phyloP scores from a whole-genome alignment of 2,797 vertebrate species.

The Distichodus sexfasciatus region DNA sequence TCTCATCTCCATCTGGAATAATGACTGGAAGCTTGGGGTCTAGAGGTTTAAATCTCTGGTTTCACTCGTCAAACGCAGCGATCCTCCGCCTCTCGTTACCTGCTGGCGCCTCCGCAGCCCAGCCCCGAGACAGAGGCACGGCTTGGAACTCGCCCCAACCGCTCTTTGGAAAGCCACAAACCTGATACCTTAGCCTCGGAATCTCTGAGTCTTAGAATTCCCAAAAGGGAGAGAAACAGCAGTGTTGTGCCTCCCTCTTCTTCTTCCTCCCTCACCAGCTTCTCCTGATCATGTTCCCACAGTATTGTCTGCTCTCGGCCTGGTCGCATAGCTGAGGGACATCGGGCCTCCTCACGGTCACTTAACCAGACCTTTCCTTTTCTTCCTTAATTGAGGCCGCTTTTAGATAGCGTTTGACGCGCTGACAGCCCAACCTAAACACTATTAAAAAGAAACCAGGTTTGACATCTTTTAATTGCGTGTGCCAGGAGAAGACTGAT shows the following conservation, averaged over 20 bases:
- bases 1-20: constrained; percentile 46
- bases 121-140: constrained; percentile 79
- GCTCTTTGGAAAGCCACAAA: constrained; percentile 80
- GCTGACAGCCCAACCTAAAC: constrained; percentile 76
- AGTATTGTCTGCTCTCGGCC: constrained; percentile 66
- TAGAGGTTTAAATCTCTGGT: constrained; percentile 84
- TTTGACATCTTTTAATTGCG: constrained; percentile 85
- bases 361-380: constrained; percentile 56
- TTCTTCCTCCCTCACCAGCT: constrained; percentile 28
- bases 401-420: constrained; percentile 80
- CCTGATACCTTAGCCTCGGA: constrained; percentile 82
- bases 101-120: constrained; percentile 86
- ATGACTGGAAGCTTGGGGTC: constrained; percentile 75
- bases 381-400: constrained; percentile 77
- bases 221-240: constrained; percentile 78
- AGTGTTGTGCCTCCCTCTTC: constrained; percentile 57
- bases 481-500: constrained; percentile 73
- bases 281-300: constrained; percentile 75
- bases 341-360: constrained; percentile 58
- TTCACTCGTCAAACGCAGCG: constrained; percentile 83
- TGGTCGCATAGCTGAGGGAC: constrained; percentile 69
- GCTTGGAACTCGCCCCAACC: constrained; percentile 84
- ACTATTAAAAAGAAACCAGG: constrained; percentile 74
- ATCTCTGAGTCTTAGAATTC: constrained; percentile 79
- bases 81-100: constrained; percentile 80